Evolutionary conservation across 64 coral and sea anemone species (phyloP), one percentile per base, ranked within the genome.

Genomic region (Pocillopora verrucosa): DNA sequence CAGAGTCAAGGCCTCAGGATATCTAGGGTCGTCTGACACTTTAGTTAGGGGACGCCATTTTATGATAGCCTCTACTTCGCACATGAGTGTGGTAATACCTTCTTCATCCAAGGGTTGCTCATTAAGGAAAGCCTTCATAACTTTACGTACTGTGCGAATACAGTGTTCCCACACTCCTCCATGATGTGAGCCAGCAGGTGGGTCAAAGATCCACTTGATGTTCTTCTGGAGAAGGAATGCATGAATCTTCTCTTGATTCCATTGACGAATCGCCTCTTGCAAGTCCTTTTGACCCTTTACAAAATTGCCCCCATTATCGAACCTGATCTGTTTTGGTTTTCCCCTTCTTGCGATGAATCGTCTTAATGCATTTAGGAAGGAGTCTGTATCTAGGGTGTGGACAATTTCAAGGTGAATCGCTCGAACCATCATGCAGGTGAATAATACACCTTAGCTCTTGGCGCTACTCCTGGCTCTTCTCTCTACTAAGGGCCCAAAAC

Each of bases 231-330:
- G 45, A 0, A 87, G 67, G 59, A 87, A 75, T 14, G 75, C 38
- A 13, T 75, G 10, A 26, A 87, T 87, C 70, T 87, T 73, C 24
- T 26, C 34, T 60, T 87, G 85, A 75, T 87, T 87, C 85, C 38
- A 87, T 24, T 61, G 24, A 22, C 58, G 70, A 13, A 87, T 60
- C 24, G 70, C 70, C 75, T 87, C 62, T 75, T 70, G 59, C 57
- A 87, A 70, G 20, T 87, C 85, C 20, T 51, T 87, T 60, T 87
- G 9, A 16, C 85, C 85, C 59, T 58, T 75, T 19, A 87, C 85
- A 75, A 87, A 87, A 60, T 87, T 87, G 12, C 85, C 36, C 16
- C 70, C 85, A 58, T 87, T 87, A 30, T 87, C 72, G 59, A 70
- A 87, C 58, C 74, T 69, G 20, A 75, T 87, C 3, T 22, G 68